Evolutionary conservation across 1,140 invertebrate genomes (phyloP).

Genomic region (Conus ventricosus): DNA sequence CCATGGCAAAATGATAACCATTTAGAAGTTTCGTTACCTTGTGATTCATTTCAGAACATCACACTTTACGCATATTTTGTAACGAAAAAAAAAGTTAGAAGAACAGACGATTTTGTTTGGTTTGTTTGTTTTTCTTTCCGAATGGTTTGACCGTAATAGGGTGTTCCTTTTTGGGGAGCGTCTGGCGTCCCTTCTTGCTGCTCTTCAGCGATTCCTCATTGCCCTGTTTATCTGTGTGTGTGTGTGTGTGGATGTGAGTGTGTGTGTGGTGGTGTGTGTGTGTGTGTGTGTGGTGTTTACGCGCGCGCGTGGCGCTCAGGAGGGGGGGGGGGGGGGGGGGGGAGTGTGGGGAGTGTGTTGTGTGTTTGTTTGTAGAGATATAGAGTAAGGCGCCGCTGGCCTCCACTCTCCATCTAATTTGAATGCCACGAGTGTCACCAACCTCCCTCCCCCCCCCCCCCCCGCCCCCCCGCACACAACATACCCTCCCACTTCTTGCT

Average conservation of each 20-base stretch:
- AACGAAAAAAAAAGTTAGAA: no score
- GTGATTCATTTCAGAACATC: no score
- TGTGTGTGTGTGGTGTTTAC: background rate
- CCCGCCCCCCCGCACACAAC: no score
- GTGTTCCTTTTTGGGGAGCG: background rate
- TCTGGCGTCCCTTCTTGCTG: background rate
- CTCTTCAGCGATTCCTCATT: no score
- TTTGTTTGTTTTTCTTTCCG: no score
- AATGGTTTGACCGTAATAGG: background rate
- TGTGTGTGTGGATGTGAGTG: background rate
- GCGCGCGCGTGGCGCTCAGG: background rate
- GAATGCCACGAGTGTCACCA: background rate
- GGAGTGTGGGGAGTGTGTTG: no score
- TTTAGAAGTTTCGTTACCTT: no score
- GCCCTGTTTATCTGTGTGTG: background rate
- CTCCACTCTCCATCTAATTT: background rate
- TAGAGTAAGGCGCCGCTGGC: background rate
- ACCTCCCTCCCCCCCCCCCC: background rate
- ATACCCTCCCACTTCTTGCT: background rate
- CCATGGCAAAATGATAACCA: no score
- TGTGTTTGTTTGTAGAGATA: no score
- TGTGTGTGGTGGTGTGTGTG: conserved; percentile 4
- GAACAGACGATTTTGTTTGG: no score
- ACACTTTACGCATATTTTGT: no score
- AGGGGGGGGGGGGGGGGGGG: no score